A percentile compares a stretch with the other conserved stretches of the same genome.
Conservation (phyloP, 1,140 invertebrate genomes). For the Papilio xuthus region DNA sequence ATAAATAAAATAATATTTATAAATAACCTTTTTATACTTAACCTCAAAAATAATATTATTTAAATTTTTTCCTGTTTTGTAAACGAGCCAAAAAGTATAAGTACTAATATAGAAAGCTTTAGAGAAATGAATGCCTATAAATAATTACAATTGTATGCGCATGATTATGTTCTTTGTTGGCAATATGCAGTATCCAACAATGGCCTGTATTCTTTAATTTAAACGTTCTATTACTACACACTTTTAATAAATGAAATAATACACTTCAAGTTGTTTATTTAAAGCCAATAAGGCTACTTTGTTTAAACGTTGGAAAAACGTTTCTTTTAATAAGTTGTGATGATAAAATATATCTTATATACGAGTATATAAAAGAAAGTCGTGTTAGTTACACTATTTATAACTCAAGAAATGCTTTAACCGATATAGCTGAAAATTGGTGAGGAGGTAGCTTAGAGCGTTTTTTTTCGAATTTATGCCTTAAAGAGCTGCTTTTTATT, state of each 20-base stretch:
- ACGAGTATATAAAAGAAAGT: no score
- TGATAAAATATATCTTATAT: no score
- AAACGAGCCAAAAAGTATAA: not conserved
- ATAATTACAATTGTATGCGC: not conserved
- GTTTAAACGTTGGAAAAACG: not conserved
- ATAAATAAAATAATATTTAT: not conserved
- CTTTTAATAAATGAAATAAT: not conserved
- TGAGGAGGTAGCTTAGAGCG: no score
- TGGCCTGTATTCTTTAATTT: not conserved
- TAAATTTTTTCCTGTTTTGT: not conserved
- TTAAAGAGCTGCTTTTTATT: no score
- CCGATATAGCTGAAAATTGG: no score
- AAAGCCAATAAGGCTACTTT: not conserved
- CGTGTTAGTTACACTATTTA: no score
- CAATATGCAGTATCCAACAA: constrained; percentile 4
- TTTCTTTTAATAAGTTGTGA: no score
- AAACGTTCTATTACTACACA: not conserved
- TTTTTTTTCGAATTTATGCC: no score
- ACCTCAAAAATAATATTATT: no score
- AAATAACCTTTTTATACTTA: not conserved
- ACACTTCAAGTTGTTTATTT: not conserved
- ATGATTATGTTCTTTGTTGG: not conserved
- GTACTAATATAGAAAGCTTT: not conserved
- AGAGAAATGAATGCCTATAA: not conserved
- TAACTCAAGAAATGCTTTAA: no score